Percentiles rank a stretch among this genome's conserved stretches.
These are phyloP conservation scores for Apaloderma vittatum DNA, from an alignment of 2,113 vertebrate species.

Conservation along the genomic window DNA sequence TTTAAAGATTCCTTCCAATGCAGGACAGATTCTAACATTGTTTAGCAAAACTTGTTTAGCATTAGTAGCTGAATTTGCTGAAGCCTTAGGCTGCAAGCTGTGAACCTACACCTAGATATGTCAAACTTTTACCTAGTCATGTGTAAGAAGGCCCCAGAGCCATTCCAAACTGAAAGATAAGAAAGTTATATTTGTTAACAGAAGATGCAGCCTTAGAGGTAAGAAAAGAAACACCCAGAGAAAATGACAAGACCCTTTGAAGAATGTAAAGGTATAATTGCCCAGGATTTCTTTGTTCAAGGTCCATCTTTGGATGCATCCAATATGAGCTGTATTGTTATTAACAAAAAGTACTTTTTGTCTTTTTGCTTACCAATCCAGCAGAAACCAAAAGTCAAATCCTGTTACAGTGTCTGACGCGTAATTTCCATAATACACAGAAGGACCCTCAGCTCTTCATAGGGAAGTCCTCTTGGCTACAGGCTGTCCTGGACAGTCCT, in stretches of 20 bases:
- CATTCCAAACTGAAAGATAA: neutral
- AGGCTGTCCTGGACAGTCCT: neutral
- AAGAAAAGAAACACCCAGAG: neutral
- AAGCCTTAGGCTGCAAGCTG: neutral
- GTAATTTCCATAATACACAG: neutral
- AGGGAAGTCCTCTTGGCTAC: neutral
- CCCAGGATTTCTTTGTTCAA: fast-evolving
- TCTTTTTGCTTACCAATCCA: neutral
- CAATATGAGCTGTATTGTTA: neutral
- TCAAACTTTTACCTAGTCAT: neutral
- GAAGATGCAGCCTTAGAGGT: neutral
- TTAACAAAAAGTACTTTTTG: neutral
- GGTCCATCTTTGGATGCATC: neutral
- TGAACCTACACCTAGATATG: neutral
- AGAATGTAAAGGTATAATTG: neutral
- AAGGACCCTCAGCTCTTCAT: neutral
- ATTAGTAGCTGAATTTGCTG: neutral
- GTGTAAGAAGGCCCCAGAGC: neutral
- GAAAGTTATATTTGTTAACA: neutral
- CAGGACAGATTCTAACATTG: too few relatives aligned
- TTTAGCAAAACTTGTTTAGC: neutral
- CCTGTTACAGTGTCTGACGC: neutral
- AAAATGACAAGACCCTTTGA: neutral
- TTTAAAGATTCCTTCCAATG: too few relatives aligned
- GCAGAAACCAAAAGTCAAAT: fast-evolving